A percentile compares a stretch with the other conserved stretches of the same genome.
phyloP scores from a whole-genome alignment of 2,113 vertebrate genomes.

The Piaya cayana region DNA sequence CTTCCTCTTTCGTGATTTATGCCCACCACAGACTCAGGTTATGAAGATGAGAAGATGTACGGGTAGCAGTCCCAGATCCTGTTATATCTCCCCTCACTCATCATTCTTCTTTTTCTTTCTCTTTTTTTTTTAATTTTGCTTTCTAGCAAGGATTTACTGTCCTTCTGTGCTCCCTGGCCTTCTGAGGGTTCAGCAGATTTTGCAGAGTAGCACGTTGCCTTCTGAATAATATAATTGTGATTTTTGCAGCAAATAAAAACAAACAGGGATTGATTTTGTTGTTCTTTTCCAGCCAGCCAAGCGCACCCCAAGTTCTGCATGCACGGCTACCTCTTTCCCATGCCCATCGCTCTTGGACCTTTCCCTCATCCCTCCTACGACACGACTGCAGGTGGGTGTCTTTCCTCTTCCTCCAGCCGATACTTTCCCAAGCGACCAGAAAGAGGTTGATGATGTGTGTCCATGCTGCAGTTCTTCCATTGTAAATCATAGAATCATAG shows the following conservation, averaged over 20 bases:
- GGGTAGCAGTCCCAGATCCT: neutral
- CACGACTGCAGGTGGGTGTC: conserved; percentile 80
- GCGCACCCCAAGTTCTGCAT: conserved; percentile 83
- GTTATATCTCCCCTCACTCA: neutral
- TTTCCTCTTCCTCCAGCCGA: neutral
- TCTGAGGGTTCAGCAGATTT: neutral
- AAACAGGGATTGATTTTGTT: neutral
- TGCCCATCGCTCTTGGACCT: conserved; percentile 82
- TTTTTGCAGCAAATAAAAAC: neutral
- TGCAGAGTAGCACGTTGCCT: neutral
- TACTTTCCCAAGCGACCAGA: neutral
- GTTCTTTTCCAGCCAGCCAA: conserved; percentile 80
- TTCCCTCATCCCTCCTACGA: conserved; percentile 86
- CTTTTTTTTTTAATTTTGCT: too few species aligned
- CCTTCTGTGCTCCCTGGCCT: neutral
- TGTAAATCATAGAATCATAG: too few species aligned
- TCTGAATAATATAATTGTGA: rapidly evolving
- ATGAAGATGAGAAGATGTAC: neutral
- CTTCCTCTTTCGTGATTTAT: neutral
- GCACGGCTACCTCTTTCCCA: conserved; percentile 88
- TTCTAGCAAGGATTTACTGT: neutral
- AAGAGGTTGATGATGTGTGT: neutral
- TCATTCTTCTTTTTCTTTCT: neutral
- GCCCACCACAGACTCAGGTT: neutral
- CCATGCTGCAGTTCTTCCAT: neutral